phyloP scores from a whole-genome alignment of 2,797 vertebrate species.

The Malacoctenus gilli region DNA sequence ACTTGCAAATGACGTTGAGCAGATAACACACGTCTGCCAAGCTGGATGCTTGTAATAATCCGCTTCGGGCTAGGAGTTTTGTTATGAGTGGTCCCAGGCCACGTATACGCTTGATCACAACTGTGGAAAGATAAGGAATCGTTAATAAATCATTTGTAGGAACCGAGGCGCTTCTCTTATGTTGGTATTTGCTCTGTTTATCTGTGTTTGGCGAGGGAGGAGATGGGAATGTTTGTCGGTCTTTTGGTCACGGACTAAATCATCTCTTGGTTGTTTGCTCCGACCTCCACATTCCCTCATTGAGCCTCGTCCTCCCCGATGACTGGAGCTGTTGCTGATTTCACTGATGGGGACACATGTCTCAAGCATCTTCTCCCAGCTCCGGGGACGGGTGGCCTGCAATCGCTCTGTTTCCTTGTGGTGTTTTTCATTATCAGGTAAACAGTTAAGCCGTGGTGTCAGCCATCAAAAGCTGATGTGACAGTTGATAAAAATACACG shows the following conservation, averaged over 20 bases:
- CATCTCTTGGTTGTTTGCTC: background rate
- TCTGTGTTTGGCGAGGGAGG: too few species aligned
- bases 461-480: slow-evolving; percentile 31
- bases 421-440: slow-evolving; percentile 20
- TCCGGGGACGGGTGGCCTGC: slow-evolving; percentile 1
- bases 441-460: slow-evolving; percentile 28
- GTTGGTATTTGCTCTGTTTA: too few species aligned
- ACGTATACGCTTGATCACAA: background rate
- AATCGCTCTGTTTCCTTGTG: slow-evolving; percentile 4
- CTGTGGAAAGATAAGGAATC: background rate
- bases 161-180: too few species aligned
- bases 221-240: too few species aligned
- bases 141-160: too few species aligned
- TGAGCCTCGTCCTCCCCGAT: too few species aligned
- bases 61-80: slow-evolving; percentile 1
- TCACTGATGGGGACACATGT: too few species aligned
- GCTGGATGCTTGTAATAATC: background rate
- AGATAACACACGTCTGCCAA: background rate
- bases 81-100: background rate
- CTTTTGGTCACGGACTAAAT: background rate
- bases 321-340: too few species aligned
- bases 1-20: slow-evolving; percentile 16
- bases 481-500: slow-evolving; percentile 41
- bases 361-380: background rate
- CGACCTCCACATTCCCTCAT: too few species aligned